These are phyloP conservation scores for Myoxocephalus aenaeus DNA, from an alignment of 2,797 vertebrate genomes.

Conservation along the genomic window DNA sequence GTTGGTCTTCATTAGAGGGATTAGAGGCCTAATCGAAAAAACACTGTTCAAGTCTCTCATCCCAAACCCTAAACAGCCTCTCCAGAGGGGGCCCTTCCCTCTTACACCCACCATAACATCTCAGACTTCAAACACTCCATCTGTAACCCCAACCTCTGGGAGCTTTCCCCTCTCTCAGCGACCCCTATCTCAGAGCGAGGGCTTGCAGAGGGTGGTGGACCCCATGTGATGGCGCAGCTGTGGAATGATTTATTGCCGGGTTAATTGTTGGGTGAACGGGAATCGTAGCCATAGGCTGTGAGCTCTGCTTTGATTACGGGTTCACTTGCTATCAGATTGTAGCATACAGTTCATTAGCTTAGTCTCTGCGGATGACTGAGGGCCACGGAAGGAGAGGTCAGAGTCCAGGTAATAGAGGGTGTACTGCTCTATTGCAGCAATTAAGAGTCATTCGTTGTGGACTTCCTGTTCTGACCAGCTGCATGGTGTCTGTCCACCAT, in stretches of 20 bases:
- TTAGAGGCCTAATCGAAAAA: slow-evolving; percentile 77
- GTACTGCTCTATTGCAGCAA: slow-evolving; percentile 47
- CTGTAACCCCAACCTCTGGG: slow-evolving; percentile 75
- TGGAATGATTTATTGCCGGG: slow-evolving; percentile 74
- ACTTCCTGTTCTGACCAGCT: slow-evolving; percentile 66
- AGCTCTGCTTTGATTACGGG: slow-evolving; percentile 66
- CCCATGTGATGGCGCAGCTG: slow-evolving; percentile 75
- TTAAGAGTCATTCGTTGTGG: slow-evolving; percentile 62
- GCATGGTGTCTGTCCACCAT: slow-evolving; percentile 41
- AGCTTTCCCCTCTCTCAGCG: slow-evolving; percentile 66
- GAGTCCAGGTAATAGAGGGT: slow-evolving; percentile 38
- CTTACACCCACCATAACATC: slow-evolving; percentile 69
- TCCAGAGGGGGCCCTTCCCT: slow-evolving; percentile 57
- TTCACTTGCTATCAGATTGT: slow-evolving; percentile 74
- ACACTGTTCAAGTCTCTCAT: slow-evolving; percentile 70
- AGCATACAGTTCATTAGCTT: slow-evolving; percentile 67
- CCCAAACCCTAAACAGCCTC: slow-evolving; percentile 70
- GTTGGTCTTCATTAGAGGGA: slow-evolving; percentile 76
- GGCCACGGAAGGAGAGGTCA: slow-evolving; percentile 31
- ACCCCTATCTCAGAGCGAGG: slow-evolving; percentile 58
- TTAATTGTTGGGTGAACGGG: slow-evolving; percentile 75
- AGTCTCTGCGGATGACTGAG: slow-evolving; percentile 37
- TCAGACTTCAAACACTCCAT: slow-evolving; percentile 78
- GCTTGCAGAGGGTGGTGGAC: slow-evolving; percentile 57
- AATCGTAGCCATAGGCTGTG: slow-evolving; percentile 62